Evolutionary conservation across 2,797 vertebrate genomes (phyloP).

Genomic region (Lutjanus argentimaculatus): DNA sequence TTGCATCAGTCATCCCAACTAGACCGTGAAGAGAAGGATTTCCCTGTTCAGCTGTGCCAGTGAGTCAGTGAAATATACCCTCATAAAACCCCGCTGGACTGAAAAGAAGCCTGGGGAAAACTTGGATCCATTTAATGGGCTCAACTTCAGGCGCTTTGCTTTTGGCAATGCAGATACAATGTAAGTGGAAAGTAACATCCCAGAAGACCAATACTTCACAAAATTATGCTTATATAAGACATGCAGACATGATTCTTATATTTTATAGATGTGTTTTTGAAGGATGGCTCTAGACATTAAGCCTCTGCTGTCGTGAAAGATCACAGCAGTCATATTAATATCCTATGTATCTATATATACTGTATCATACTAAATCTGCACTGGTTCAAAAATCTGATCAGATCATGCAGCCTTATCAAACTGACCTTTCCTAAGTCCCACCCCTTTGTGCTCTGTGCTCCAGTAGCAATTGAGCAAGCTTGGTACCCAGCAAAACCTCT

Average conservation of each 20-base stretch:
- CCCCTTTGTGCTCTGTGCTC: too few relatives aligned
- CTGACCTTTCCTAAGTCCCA: too few relatives aligned
- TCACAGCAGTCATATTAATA: not conserved
- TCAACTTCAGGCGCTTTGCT: conserved; percentile 67
- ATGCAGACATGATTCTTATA: conserved; percentile 13
- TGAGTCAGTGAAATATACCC: conserved; percentile 83
- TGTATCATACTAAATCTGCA: not conserved
- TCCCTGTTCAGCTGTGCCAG: conserved; percentile 82
- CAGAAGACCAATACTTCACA: conserved; percentile 31
- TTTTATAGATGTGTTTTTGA: conserved; percentile 35
- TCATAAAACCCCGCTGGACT: conserved; percentile 73
- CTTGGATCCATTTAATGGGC: conserved; percentile 72
- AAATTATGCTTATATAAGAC: conserved; percentile 37
- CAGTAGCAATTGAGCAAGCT: too few relatives aligned
- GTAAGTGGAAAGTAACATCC: conserved; percentile 53
- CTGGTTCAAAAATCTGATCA: not conserved
- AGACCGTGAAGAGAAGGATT: conserved; percentile 85
- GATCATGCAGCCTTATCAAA: not conserved
- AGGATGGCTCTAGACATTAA: conserved; percentile 1
- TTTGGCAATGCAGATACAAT: conserved; percentile 56
- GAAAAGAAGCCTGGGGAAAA: conserved; percentile 69
- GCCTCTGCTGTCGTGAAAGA: not conserved
- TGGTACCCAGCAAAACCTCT: too few relatives aligned
- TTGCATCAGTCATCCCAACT: conserved; percentile 86
- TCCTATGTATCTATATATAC: too few relatives aligned